A percentile compares a stretch with the other conserved stretches of the same genome.
Conservation (phyloP, 1,140 invertebrate genomes). For the Heliconius himera region DNA sequence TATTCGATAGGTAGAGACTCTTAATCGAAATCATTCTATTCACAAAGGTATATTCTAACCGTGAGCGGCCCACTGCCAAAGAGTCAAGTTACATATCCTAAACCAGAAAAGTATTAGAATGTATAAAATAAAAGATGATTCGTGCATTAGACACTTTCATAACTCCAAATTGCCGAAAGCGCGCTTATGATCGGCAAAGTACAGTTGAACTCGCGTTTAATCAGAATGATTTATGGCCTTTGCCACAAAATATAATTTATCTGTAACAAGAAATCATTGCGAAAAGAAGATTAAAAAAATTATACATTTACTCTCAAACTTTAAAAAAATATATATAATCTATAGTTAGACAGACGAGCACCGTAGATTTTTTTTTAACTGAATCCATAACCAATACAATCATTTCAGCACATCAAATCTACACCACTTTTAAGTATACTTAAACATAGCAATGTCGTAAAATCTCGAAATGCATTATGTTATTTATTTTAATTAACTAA, state of each 20-base stretch:
- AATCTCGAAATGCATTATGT: background rate
- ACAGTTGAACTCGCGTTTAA: constrained; percentile 5
- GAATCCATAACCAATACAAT: too few relatives aligned
- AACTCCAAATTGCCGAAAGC: constrained; percentile 20
- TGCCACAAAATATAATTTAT: background rate
- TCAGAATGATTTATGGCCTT: constrained; percentile 27
- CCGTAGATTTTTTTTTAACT: too few relatives aligned
- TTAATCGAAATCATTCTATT: too few relatives aligned
- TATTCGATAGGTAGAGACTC: too few relatives aligned
- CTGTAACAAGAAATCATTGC: background rate
- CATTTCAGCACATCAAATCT: too few relatives aligned
- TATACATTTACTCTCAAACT: too few relatives aligned
- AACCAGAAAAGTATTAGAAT: background rate
- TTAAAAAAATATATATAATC: too few relatives aligned
- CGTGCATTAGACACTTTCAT: constrained; percentile 21
- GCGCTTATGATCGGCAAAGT: constrained; percentile 34
- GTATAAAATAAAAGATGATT: background rate
- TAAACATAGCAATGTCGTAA: too few relatives aligned
- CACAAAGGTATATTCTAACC: too few relatives aligned
- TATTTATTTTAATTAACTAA: constrained; percentile 15
- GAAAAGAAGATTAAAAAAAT: too few relatives aligned
- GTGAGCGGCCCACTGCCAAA: background rate
- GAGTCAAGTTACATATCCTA: background rate
- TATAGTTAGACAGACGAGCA: too few relatives aligned
- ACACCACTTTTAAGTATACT: too few relatives aligned